Conservation (phyloP, 2,888 invertebrate species). For the Drosophila sordidula region DNA sequence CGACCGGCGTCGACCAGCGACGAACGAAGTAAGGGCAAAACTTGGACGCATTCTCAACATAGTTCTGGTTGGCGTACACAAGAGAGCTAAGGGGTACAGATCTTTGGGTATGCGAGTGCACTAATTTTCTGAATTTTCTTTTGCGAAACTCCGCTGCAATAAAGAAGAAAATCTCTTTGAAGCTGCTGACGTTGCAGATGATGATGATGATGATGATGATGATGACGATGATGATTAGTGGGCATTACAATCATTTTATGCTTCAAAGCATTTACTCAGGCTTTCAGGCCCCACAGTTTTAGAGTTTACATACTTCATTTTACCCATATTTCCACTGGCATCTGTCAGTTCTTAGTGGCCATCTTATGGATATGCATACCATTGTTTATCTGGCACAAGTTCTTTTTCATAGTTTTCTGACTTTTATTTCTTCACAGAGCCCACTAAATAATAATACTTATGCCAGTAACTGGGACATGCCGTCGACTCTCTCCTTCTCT, state of each 20-base stretch:
- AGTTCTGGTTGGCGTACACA: constrained; percentile 12
- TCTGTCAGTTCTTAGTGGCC: constrained; percentile 1
- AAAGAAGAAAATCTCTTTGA: constrained; percentile 50
- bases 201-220: constrained; percentile 22
- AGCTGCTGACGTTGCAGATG: constrained; percentile 31
- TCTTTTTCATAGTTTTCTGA: constrained; percentile 46
- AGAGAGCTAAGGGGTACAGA: neutral
- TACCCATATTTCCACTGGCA: constrained; percentile 8
- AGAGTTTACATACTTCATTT: neutral
- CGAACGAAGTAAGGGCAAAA: constrained; percentile 39
- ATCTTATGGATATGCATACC: constrained; percentile 8
- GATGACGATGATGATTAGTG: constrained; percentile 26
- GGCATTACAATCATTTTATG: constrained; percentile 57
- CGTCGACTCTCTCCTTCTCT: neutral
- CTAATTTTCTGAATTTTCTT: constrained; percentile 54
- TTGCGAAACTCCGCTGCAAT: constrained; percentile 37
- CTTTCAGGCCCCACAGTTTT: constrained; percentile 3
- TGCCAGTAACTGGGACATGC: constrained; percentile 49
- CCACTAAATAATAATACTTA: constrained; percentile 46
- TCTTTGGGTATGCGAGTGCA: constrained; percentile 34
- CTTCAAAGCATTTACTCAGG: constrained; percentile 39
- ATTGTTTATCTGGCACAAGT: constrained; percentile 42
- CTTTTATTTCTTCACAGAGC: constrained; percentile 27
- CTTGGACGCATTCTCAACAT: constrained; percentile 55
- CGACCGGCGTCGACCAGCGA: constrained; percentile 16